Conservation (phyloP, 2,113 vertebrate genomes). For the Corythornis madagascariensis region DNA sequence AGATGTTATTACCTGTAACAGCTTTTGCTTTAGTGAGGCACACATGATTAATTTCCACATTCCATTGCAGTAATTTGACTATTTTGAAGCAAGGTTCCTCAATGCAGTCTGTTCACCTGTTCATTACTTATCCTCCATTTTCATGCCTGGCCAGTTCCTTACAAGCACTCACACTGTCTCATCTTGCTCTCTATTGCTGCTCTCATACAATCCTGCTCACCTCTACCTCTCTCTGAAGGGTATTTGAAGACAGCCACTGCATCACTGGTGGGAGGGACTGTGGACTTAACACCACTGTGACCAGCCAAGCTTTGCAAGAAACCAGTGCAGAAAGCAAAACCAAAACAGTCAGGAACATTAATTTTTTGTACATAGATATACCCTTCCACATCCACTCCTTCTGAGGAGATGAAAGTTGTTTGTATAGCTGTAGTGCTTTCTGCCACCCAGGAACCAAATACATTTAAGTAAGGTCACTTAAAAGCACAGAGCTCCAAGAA, state of each 20-base stretch:
- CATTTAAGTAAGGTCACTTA: background rate
- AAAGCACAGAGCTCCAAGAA: background rate
- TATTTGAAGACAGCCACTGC: background rate
- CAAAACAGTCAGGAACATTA: background rate
- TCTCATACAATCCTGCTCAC: background rate
- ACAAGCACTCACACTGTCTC: background rate
- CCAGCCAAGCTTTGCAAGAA: background rate
- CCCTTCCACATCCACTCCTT: background rate
- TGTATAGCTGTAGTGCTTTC: background rate
- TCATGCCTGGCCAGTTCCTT: background rate
- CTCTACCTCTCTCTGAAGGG: background rate
- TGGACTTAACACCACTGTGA: background rate
- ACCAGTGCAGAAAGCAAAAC: background rate
- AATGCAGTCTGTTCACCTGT: background rate
- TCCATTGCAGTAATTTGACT: background rate
- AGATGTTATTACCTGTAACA: background rate
- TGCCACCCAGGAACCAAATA: background rate
- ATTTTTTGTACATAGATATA: background rate
- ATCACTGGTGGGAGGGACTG: background rate
- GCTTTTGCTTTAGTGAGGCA: background rate
- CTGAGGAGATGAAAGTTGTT: background rate
- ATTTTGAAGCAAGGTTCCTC: background rate
- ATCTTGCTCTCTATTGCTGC: background rate
- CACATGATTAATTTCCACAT: background rate
- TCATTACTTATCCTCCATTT: background rate